phyloP scores from a whole-genome alignment of 35 echinoderm and acorn worm species.

The Diadema setosum region DNA sequence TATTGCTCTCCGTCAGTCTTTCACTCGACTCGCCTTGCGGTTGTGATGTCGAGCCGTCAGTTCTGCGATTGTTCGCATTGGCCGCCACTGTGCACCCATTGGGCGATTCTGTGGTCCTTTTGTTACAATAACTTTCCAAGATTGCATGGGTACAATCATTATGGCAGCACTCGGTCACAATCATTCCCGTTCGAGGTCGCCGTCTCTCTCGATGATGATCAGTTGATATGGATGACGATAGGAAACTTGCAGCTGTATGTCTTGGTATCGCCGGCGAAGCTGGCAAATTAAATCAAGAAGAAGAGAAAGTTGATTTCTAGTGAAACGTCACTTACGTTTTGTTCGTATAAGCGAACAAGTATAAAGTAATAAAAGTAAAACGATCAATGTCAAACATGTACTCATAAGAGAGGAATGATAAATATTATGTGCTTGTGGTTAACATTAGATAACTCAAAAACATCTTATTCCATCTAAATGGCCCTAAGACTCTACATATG shows the following conservation, averaged over 20 bases:
- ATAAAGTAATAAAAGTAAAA: too few species aligned
- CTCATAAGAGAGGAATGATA: too few species aligned
- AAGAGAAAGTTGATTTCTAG: too few species aligned
- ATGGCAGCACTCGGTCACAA: background rate
- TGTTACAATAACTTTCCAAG: conserved; percentile 11
- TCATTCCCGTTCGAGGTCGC: background rate
- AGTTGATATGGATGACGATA: background rate
- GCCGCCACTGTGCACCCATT: background rate
- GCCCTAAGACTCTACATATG: too few species aligned
- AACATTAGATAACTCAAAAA: too few species aligned
- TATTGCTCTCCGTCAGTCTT: background rate
- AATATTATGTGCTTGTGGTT: too few species aligned
- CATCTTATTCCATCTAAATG: too few species aligned
- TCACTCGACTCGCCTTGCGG: background rate
- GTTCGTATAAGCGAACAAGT: too few species aligned
- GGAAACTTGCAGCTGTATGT: background rate
- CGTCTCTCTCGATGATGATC: background rate
- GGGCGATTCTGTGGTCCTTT: background rate
- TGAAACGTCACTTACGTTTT: too few species aligned
- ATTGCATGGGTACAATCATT: background rate
- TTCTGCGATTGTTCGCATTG: background rate
- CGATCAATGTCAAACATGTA: too few species aligned
- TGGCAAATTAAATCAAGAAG: background rate
- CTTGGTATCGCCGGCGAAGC: background rate
- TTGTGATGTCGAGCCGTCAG: background rate